Percentiles rank a stretch among this genome's conserved stretches.
phyloP scores from a whole-genome alignment of 2,113 vertebrate genomes.

The human (Homo sapiens) region GRCh38 chr4:84613001-84613500 shows the following conservation, averaged over 20 bases:
- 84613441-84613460: too few species aligned
- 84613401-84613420: too few species aligned
- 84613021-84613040: background rate
- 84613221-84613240: slow-evolving; percentile 5
- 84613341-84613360: too few species aligned
- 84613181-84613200: background rate
- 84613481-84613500: too few species aligned
- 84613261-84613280: background rate
- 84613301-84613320: too few species aligned
- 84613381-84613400: too few species aligned
- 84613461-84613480: too few species aligned
- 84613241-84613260: background rate
- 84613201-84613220: background rate
- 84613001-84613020: background rate
- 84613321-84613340: too few species aligned
- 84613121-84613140: background rate
- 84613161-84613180: background rate
- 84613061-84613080: background rate
- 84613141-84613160: background rate
- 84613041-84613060: background rate
- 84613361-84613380: too few species aligned
- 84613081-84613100: background rate
- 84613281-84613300: background rate
- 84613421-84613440: too few species aligned
- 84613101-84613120: background rate